phyloP scores from a whole-genome alignment of 2,113 vertebrate species.

The Ascaphus truei region DNA sequence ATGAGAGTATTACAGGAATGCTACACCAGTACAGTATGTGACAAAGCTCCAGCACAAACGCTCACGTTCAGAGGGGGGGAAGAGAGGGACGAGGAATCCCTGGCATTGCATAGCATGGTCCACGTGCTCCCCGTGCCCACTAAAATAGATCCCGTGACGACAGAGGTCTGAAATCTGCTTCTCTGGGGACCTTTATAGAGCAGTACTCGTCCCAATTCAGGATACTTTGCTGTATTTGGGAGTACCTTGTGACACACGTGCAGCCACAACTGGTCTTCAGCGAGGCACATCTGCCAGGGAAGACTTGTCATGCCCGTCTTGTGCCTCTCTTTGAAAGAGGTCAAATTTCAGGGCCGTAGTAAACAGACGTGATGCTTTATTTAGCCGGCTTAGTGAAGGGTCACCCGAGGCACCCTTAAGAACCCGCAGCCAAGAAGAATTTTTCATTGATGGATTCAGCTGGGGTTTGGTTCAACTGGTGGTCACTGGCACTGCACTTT shows the following conservation, averaged over 20 bases:
- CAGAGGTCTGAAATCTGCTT: neutral
- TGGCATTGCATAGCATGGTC: neutral
- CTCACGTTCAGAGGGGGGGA: neutral
- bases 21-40: neutral
- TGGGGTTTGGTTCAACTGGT: neutral
- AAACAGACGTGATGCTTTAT: neutral
- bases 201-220: neutral
- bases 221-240: constrained; percentile 7
- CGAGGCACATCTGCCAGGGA: neutral
- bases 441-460: neutral
- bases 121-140: constrained; percentile 2
- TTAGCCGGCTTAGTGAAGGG: neutral
- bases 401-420: neutral
- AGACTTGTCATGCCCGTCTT: neutral
- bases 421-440: neutral
- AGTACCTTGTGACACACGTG: neutral
- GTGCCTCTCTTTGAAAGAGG: neutral
- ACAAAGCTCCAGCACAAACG: neutral
- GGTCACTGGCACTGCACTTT: neutral
- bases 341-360: neutral
- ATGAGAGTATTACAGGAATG: neutral
- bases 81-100: neutral
- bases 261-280: neutral
- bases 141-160: constrained; percentile 4
- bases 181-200: neutral